These are phyloP conservation scores for Chondrilla cf. caribensis DNA, from an alignment of 37 sponge, comb jelly and placozoan genomes.

Conservation along the genomic window DNA sequence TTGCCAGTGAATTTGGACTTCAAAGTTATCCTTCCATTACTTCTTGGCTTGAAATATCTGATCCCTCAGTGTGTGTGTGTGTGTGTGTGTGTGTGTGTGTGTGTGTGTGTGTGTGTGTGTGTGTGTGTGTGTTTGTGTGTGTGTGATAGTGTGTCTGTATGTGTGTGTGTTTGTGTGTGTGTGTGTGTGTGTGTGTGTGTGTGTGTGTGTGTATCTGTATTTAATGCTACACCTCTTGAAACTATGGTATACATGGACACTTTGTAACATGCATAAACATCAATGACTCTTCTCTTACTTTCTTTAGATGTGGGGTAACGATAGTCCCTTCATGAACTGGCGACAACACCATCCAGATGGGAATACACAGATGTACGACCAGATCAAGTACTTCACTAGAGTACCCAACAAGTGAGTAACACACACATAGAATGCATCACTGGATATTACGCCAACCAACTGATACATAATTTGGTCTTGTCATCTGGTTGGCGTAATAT, in stretches of 20 bases:
- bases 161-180: too few species aligned
- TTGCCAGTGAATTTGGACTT: constrained; percentile 96
- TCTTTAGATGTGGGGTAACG: constrained; percentile 74
- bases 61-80: constrained; percentile 32
- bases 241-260: not conserved
- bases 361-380: constrained; percentile 58
- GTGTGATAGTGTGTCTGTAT: too few species aligned
- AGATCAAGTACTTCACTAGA: constrained; percentile 53
- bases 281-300: constrained; percentile 8
- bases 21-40: constrained; percentile 89
- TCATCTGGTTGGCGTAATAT: not conserved
- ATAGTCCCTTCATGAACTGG: constrained; percentile 79
- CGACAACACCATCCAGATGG: constrained; percentile 94
- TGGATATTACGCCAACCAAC: too few species aligned
- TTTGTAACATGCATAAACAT: too few species aligned
- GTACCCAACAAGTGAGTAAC: constrained; percentile 81
- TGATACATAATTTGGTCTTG: not conserved
- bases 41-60: constrained; percentile 49
- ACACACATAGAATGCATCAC: too few species aligned
- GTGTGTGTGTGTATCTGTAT: too few species aligned
- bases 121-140: not conserved
- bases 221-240: too few species aligned
- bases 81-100: not conserved
- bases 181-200: too few species aligned
- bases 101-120: constrained; percentile 15